These are phyloP conservation scores for Hydropsyche tenuis DNA, from an alignment of 1,140 invertebrate species.

Conservation along the genomic window DNA sequence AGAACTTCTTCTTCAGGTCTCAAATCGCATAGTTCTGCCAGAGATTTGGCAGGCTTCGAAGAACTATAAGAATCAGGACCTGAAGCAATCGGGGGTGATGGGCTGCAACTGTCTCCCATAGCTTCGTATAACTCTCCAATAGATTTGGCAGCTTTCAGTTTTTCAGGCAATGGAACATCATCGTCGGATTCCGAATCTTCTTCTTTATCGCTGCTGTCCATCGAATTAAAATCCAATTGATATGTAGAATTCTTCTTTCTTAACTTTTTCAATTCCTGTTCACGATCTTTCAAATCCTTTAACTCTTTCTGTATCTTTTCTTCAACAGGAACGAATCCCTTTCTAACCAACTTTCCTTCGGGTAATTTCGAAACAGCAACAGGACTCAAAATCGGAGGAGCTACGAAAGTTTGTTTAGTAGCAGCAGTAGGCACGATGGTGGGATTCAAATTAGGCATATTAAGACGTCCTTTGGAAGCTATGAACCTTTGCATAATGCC, in stretches of 20 bases:
- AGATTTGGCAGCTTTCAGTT: slow-evolving; percentile 64
- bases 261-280: slow-evolving; percentile 74
- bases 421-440: slow-evolving; percentile 49
- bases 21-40: slow-evolving; percentile 66
- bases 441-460: slow-evolving; percentile 51
- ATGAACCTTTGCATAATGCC: slow-evolving; percentile 81
- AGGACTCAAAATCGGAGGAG: slow-evolving; percentile 53
- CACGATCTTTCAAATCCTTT: slow-evolving; percentile 74
- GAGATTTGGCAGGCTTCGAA: slow-evolving; percentile 65
- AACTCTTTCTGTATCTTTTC: slow-evolving; percentile 81
- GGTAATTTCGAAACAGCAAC: slow-evolving; percentile 60
- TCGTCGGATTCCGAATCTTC: slow-evolving; percentile 63
- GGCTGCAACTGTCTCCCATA: slow-evolving; percentile 57
- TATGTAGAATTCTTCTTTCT: slow-evolving; percentile 62
- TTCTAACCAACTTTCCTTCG: slow-evolving; percentile 66
- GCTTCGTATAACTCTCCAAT: slow-evolving; percentile 65
- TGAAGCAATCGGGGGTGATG: slow-evolving; percentile 59
- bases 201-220: slow-evolving; percentile 61
- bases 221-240: slow-evolving; percentile 53
- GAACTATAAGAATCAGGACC: slow-evolving; percentile 59
- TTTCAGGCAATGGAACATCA: slow-evolving; percentile 64
- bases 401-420: slow-evolving; percentile 52
- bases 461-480: slow-evolving; percentile 72
- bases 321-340: slow-evolving; percentile 74
- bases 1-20: slow-evolving; percentile 62